These are phyloP conservation scores for Ornithoptera alexandrae DNA, from an alignment of 2,888 invertebrate genomes.

Conservation along the genomic window DNA sequence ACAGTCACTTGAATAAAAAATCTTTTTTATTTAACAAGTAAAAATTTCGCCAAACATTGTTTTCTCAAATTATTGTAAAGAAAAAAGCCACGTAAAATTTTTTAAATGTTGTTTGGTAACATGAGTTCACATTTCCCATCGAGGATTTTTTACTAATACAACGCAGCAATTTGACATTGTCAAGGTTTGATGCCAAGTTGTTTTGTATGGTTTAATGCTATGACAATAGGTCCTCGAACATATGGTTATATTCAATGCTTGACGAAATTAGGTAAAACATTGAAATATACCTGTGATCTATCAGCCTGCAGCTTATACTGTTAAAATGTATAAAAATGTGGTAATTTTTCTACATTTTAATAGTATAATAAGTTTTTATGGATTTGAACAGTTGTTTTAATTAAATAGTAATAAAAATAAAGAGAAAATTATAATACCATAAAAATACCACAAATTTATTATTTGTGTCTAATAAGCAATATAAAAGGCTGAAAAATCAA, in stretches of 20 bases:
- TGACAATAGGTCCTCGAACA: no score
- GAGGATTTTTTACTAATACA: no score
- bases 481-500: conserved; percentile 33
- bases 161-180: no score
- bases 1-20: no score
- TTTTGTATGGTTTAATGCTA: no score
- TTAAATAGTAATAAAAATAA: neutral
- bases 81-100: no score
- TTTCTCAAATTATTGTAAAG: neutral
- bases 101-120: no score
- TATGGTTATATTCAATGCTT: conserved; percentile 16
- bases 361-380: neutral
- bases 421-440: no score
- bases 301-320: conserved; percentile 6
- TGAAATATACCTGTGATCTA: conserved; percentile 21
- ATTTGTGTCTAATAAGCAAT: neutral
- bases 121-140: no score
- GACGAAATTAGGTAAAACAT: conserved; percentile 23
- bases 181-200: no score
- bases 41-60: conserved; percentile 23
- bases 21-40: neutral
- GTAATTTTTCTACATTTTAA: neutral
- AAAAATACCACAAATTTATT: neutral
- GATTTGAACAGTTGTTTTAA: neutral
- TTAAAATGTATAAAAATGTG: no score